phyloP scores from a whole-genome alignment of 2,888 invertebrate species.

The Lasioglossum leucozonium region DNA sequence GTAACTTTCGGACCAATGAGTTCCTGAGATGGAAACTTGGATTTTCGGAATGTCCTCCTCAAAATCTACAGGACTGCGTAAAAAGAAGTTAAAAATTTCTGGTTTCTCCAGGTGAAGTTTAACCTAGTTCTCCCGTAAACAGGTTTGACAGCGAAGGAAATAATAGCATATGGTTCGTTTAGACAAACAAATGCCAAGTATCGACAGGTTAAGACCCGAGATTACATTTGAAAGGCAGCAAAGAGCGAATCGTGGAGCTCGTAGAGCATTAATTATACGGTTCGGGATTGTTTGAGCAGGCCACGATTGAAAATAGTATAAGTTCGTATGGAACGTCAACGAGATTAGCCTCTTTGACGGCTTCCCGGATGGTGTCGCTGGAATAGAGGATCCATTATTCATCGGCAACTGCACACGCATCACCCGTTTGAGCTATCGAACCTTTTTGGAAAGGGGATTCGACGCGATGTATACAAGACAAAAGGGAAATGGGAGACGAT shows the following conservation, averaged over 20 bases:
- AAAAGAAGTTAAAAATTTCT: no score
- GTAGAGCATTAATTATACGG: not conserved
- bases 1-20: no score
- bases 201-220: not conserved
- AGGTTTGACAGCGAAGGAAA: not conserved
- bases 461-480: constrained; percentile 58
- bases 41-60: no score
- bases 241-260: not conserved
- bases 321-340: constrained; percentile 47
- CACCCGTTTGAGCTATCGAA: constrained; percentile 62
- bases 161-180: not conserved
- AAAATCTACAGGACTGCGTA: no score
- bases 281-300: not conserved
- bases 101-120: no score
- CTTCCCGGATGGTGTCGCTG: constrained; percentile 45
- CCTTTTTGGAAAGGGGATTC: constrained; percentile 73
- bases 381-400: constrained; percentile 75
- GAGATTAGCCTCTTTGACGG: constrained; percentile 52
- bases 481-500: constrained; percentile 52
- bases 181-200: not conserved
- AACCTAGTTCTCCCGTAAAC: not conserved
- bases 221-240: not conserved
- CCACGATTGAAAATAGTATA: constrained; percentile 24
- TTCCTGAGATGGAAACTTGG: no score
- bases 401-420: constrained; percentile 64